Evolutionary conservation across 2,888 invertebrate genomes (phyloP), one percentile per base, ranked within the genome.

Genomic region (Eristalis pertinax): DNA sequence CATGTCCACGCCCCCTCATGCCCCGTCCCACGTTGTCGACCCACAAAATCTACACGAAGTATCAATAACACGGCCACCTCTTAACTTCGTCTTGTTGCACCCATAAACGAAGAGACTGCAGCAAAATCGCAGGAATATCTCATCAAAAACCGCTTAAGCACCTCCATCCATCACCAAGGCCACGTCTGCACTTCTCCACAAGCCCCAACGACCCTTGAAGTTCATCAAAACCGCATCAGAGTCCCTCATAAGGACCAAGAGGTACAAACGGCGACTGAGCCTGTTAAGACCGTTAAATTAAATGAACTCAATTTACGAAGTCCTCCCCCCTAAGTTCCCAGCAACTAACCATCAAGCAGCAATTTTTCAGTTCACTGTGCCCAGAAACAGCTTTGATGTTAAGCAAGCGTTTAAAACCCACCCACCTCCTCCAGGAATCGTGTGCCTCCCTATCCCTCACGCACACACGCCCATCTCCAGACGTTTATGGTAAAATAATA

Each of bases 371-470:
- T 56, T 58, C 69, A 69, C 58, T 58, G 69, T 69, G 22, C 58
- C 15, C 50, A 11, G 26, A 69, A 58, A 35, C 69, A 32, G 56
- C 58, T 69, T 69, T 69, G 32, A 69, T 69, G 69, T 69, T 58
- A 69, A 35, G 69, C 69, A 58, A 69, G 24, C 69, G 50, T 15
- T 29, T 68, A 56, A 50, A 56, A 26, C 4, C 26, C 26, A 13
- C 13, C 26, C 4, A 5, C 26, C 60, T 15, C 11, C 22, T 60
- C 60, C 24, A 24, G 24, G 19, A 58, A 2, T 4, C 24, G 19
- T 2, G 22, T 19, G 4, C 58, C 58, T 58, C 24, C 58, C 58
- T 11, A n/a, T 7, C 58, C 60, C 60, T 24, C 24, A 41, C 10
- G 15, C 43, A 15, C 50, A 7, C 10, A 10, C 19, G 22, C 50